These are phyloP conservation scores for Philonicus albiceps DNA, from an alignment of 2,888 invertebrate species.

Conservation along the genomic window DNA sequence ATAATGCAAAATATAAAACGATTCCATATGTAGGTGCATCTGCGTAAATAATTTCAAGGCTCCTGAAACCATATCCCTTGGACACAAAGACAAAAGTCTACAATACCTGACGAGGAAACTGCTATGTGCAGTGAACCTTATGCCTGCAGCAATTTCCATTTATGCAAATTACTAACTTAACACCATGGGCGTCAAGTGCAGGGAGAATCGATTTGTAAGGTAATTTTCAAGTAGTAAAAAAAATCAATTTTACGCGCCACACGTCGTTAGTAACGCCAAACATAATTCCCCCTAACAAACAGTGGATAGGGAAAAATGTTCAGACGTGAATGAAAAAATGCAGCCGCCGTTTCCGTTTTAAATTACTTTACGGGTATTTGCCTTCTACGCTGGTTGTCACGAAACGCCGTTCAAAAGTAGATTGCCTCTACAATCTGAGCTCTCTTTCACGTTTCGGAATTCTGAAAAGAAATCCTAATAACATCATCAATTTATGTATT, in stretches of 20 bases:
- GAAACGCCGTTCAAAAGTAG: not conserved
- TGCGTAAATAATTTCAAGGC: not conserved
- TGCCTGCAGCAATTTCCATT: constrained; percentile 3
- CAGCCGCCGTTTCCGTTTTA: constrained; percentile 23
- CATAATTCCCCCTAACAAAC: constrained; percentile 14
- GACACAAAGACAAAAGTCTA: not conserved
- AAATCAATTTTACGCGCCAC: constrained; percentile 34
- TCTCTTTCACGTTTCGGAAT: not conserved
- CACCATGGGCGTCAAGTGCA: not conserved
- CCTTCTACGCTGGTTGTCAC: not conserved
- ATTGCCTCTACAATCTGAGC: not conserved
- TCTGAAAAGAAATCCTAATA: not conserved
- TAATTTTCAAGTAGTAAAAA: constrained; percentile 27
- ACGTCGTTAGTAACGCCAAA: constrained; percentile 8
- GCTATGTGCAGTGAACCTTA: not conserved
- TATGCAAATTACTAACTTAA: not conserved
- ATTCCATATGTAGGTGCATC: not conserved
- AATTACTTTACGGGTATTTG: not conserved
- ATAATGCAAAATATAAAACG: not conserved
- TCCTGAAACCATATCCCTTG: not conserved
- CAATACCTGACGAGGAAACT: not conserved
- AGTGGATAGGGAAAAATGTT: not conserved
- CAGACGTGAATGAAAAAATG: not conserved
- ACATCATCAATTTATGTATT: constrained; percentile 28
- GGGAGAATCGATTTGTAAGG: constrained; percentile 33